Base-by-base conservation (phyloP, 2,113 vertebrate species). In the Telmatochromis sp. region DNA sequence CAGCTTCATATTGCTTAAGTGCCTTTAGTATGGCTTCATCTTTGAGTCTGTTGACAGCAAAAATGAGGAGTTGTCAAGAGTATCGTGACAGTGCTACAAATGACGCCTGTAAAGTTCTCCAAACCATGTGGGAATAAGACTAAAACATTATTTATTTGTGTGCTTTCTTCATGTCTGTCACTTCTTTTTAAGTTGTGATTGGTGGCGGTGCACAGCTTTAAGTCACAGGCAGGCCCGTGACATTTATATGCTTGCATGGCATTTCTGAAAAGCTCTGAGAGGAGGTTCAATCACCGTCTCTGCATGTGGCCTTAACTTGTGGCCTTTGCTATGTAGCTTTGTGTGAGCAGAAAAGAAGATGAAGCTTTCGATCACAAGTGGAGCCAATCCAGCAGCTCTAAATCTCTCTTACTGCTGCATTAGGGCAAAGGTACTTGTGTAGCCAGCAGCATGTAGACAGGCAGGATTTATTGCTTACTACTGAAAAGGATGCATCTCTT, bases 401-500 rank as follows among this genome's bases (percentile, higher is more conserved):
- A 89, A 89, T 94, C 85, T 79, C 82, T 82, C 55, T 70, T 21
- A 81, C 23, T 49, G 49, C 83, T 88, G 81, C 83, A 45, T 80
- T 68, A 6, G 49, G 89, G 80, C 73, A 45, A 78, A 78, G 45
- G 73, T 54, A 45, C 23, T 19, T 55, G n/a, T 80, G 88, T 54
- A 70, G 60, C 80, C 81, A 23, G 63, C 7, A 5, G 84, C 85
- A 40, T 81, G 45, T 12, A 42, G 80, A 81, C 84, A 58, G 51
- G 33, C 55, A 21, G 65, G 79, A 89, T 89, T 90, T 88, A 92
- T 83, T 26, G 75, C 31, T 60, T 37, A 8, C 60, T 70, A 17
- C 60, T 88, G n/a, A 83, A 85, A 87, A 33, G 28, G 33, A 90
- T 65, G 68, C 81, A 23, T 85, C 28, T 80, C 42, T 21, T 83